Evolutionary conservation across 2,113 vertebrate species (phyloP).

Genomic region (Aegotheles bennettii): DNA sequence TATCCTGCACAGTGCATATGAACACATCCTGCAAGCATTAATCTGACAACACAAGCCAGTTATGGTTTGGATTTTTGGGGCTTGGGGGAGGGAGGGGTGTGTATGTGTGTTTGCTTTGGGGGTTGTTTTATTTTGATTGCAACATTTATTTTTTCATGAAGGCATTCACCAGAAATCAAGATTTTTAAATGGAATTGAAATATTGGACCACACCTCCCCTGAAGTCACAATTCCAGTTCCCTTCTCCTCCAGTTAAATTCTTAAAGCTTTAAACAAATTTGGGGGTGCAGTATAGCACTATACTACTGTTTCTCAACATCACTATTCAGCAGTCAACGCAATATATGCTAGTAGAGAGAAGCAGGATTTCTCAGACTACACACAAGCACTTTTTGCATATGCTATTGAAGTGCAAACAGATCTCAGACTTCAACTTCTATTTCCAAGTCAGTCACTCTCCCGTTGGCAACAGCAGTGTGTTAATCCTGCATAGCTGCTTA

Average conservation of each 20-base stretch:
- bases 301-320: neutral
- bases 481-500: neutral
- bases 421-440: neutral
- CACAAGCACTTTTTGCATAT: neutral
- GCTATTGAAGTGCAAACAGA: neutral
- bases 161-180: neutral
- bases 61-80: neutral
- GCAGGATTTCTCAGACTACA: neutral
- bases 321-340: neutral
- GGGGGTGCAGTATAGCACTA: neutral
- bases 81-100: too few species aligned
- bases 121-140: neutral
- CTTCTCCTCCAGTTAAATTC: neutral
- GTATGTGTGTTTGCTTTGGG: too few species aligned
- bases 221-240: neutral
- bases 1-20: neutral
- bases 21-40: neutral
- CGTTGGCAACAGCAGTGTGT: neutral
- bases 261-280: neutral
- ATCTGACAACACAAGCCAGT: neutral
- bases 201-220: rapidly evolving
- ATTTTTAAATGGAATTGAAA: neutral
- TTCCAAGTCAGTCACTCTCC: neutral
- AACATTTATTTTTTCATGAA: neutral
- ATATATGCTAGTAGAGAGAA: neutral